Conservation (phyloP, 1,140 invertebrate genomes). For the Vanessa atalanta region DNA sequence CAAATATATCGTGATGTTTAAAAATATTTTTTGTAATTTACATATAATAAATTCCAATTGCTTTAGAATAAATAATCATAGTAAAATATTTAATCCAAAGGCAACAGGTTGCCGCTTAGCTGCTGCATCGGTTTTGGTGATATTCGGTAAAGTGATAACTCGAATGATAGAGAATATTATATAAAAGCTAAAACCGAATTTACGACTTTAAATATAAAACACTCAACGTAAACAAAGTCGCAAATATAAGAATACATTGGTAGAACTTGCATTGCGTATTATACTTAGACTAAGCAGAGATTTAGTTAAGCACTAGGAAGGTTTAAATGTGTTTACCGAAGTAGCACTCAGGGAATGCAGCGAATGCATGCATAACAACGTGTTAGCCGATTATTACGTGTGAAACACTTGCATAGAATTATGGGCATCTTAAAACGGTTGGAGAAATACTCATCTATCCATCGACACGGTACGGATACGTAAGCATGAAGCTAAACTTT, state of each 20-base stretch:
- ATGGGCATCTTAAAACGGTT: slow-evolving; percentile 61
- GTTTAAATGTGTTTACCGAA: slow-evolving; percentile 49
- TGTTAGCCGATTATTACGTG: slow-evolving; percentile 64
- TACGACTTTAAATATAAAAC: no score
- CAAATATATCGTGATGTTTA: no score
- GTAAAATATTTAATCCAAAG: no score
- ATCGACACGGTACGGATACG: slow-evolving; percentile 40
- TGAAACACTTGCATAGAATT: slow-evolving; percentile 64
- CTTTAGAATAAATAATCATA: no score
- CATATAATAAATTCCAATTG: no score
- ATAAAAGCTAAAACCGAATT: no score
- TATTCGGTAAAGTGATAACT: no score
- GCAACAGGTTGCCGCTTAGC: no score
- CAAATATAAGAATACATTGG: not conserved
- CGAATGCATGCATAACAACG: slow-evolving; percentile 46
- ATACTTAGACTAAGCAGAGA: slow-evolving; percentile 23
- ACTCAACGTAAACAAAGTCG: not conserved
- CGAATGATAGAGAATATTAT: no score
- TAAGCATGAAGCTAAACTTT: slow-evolving; percentile 37
- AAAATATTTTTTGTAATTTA: no score
- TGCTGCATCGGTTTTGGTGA: no score
- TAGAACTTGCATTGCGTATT: not conserved
- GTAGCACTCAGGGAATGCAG: slow-evolving; percentile 50
- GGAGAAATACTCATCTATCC: slow-evolving; percentile 55
- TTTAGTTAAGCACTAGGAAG: slow-evolving; percentile 25